A percentile compares a stretch with the other conserved stretches of the same genome.
Evolutionary conservation across 2,888 invertebrate genomes (phyloP).

Genomic region (Seira sanloemensis): DNA sequence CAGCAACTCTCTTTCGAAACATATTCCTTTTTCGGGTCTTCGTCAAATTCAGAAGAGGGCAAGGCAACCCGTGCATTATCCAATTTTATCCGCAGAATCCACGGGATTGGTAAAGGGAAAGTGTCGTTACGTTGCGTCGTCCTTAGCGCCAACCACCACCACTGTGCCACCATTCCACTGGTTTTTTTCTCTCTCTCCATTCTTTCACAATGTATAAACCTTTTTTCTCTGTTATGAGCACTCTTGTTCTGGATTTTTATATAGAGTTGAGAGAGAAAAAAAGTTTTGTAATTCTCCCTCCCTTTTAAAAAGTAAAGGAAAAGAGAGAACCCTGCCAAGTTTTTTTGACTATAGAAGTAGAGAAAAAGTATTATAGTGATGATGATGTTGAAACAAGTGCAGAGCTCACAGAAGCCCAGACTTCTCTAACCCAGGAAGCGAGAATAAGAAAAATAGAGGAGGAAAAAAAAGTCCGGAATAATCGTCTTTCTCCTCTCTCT

Average conservation of each 20-base stretch:
- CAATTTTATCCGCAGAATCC: slow-evolving; percentile 65
- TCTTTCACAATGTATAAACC: not conserved
- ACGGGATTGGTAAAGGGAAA: slow-evolving; percentile 64
- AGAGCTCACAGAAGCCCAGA: slow-evolving; percentile 17
- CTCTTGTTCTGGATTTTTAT: slow-evolving; percentile 15
- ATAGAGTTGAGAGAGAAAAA: not conserved
- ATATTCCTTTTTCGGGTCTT: slow-evolving; percentile 61
- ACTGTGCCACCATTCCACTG: slow-evolving; percentile 10
- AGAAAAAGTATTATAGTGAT: not conserved
- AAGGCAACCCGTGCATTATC: slow-evolving; percentile 62
- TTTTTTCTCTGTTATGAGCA: slow-evolving; percentile 14
- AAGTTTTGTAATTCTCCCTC: not conserved
- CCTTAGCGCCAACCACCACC: slow-evolving; percentile 28
- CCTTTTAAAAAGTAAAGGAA: not conserved
- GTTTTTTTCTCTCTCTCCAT: too few species aligned
- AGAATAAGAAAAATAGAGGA: slow-evolving; percentile 8
- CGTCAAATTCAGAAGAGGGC: slow-evolving; percentile 57
- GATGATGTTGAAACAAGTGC: slow-evolving; percentile 4
- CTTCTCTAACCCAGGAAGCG: slow-evolving; percentile 31
- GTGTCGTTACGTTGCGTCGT: slow-evolving; percentile 68
- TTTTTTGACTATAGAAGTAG: not conserved
- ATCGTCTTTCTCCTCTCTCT: not conserved
- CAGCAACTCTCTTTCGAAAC: too few species aligned
- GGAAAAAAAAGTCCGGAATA: slow-evolving; percentile 25
- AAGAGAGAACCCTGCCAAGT: not conserved